phyloP scores from a whole-genome alignment of 1,140 invertebrate genomes.

The Pissodes strobi region DNA sequence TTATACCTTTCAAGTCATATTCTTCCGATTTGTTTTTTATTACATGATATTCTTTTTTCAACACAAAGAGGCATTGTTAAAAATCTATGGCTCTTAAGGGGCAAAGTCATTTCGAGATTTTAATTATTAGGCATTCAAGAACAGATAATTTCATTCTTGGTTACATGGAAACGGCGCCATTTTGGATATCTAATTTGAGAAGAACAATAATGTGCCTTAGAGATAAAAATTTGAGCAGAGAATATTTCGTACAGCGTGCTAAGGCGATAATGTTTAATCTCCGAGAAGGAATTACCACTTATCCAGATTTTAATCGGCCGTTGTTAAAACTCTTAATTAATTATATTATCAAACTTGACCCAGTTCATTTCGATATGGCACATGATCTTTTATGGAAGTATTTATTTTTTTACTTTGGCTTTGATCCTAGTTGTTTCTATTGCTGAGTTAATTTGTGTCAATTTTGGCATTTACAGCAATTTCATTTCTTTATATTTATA shows the following conservation, averaged over 20 bases:
- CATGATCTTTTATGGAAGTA: too few relatives aligned
- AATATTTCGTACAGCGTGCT: neutral
- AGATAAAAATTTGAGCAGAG: conserved; percentile 7
- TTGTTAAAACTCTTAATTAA: too few relatives aligned
- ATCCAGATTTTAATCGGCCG: too few relatives aligned
- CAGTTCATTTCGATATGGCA: too few relatives aligned
- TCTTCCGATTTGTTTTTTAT: conserved; percentile 30
- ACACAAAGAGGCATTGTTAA: conserved; percentile 25
- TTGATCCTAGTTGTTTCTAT: too few relatives aligned
- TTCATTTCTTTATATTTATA: too few relatives aligned
- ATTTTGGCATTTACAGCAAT: too few relatives aligned
- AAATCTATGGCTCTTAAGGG: conserved; percentile 16
- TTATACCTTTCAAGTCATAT: conserved; percentile 24
- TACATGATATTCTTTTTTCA: conserved; percentile 26
- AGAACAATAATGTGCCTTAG: conserved; percentile 10
- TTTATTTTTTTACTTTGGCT: too few relatives aligned
- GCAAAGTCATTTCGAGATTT: conserved; percentile 18
- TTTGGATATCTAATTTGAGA: conserved; percentile 17
- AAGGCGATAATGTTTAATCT: neutral
- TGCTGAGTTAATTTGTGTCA: too few relatives aligned
- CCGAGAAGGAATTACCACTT: too few relatives aligned
- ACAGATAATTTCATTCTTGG: conserved; percentile 17
- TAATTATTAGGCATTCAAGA: conserved; percentile 27
- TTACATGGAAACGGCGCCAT: conserved; percentile 23
- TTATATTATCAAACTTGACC: too few relatives aligned